Conservation (phyloP, 2,888 invertebrate species). For the Entomobrya multifasciata region DNA sequence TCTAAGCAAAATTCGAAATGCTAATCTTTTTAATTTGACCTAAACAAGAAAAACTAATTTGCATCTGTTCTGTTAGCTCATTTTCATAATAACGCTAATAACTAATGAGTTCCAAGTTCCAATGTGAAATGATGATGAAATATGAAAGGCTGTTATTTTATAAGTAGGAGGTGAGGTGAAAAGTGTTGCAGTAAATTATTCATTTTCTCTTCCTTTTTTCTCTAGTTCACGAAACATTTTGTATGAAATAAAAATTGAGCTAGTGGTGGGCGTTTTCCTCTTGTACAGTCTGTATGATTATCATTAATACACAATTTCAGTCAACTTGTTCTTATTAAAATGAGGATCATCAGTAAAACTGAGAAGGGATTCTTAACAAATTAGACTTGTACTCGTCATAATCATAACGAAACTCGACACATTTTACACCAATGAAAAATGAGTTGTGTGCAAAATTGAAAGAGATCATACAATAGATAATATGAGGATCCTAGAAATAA, state of each 20-base stretch:
- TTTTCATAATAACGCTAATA: slow-evolving; percentile 64
- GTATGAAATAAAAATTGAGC: slow-evolving; percentile 25
- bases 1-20: slow-evolving; percentile 52
- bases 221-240: too few species aligned
- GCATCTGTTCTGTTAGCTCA: slow-evolving; percentile 68
- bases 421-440: slow-evolving; percentile 11
- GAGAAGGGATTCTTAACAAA: slow-evolving; percentile 42
- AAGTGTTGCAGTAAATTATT: slow-evolving; percentile 57
- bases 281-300: slow-evolving; percentile 10
- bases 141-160: not conserved
- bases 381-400: slow-evolving; percentile 32
- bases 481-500: too few species aligned
- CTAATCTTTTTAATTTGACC: slow-evolving; percentile 62
- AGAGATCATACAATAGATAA: slow-evolving; percentile 55
- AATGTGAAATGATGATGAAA: slow-evolving; percentile 16
- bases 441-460: slow-evolving; percentile 2
- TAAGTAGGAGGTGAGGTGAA: slow-evolving; percentile 39
- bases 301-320: slow-evolving; percentile 42
- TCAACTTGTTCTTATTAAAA: slow-evolving; percentile 12
- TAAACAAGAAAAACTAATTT: slow-evolving; percentile 30
- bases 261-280: slow-evolving; percentile 54
- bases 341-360: slow-evolving; percentile 16
- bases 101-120: slow-evolving; percentile 64
- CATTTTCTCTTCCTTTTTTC: not conserved
- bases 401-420: not conserved